Conservation (phyloP, 2,797 vertebrate species). For the Protosalanx chinensis region DNA sequence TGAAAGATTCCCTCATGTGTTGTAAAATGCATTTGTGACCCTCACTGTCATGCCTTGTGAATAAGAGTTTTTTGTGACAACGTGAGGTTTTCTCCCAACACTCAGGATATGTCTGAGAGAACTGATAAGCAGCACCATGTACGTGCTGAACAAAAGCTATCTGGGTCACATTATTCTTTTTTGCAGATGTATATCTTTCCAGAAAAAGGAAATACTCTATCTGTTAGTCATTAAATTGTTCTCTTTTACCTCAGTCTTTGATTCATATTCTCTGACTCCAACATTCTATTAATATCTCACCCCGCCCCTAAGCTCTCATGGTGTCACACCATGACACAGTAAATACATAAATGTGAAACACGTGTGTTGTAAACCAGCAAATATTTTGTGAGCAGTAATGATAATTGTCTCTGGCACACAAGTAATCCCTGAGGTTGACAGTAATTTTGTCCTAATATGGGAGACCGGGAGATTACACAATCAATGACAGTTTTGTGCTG, state of each 20-base stretch:
- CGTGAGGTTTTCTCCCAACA: neutral
- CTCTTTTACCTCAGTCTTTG: slow-evolving; percentile 15
- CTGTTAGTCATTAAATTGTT: neutral
- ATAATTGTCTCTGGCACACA: slow-evolving; percentile 62
- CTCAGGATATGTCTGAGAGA: neutral
- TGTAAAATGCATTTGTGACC: neutral
- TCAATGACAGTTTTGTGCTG: slow-evolving; percentile 47
- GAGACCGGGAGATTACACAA: slow-evolving; percentile 67
- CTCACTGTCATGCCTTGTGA: neutral
- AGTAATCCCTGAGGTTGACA: slow-evolving; percentile 52
- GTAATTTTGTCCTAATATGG: slow-evolving; percentile 50
- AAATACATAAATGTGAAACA: slow-evolving; percentile 63
- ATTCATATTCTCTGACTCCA: slow-evolving; percentile 30
- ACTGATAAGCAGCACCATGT: neutral
- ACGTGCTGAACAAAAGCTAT: neutral
- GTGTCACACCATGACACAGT: slow-evolving; percentile 50
- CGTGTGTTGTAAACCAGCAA: slow-evolving; percentile 54
- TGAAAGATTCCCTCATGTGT: neutral
- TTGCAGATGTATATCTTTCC: neutral
- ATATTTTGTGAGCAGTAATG: slow-evolving; percentile 64
- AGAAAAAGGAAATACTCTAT: neutral
- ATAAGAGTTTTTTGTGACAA: neutral
- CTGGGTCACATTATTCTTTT: neutral
- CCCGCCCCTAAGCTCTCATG: slow-evolving; percentile 42
- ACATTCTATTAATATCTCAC: slow-evolving; percentile 58